A percentile compares a stretch with the other conserved stretches of the same genome.
Evolutionary conservation across 2,113 vertebrate species (phyloP).

Genomic region (Aramus guarauna): DNA sequence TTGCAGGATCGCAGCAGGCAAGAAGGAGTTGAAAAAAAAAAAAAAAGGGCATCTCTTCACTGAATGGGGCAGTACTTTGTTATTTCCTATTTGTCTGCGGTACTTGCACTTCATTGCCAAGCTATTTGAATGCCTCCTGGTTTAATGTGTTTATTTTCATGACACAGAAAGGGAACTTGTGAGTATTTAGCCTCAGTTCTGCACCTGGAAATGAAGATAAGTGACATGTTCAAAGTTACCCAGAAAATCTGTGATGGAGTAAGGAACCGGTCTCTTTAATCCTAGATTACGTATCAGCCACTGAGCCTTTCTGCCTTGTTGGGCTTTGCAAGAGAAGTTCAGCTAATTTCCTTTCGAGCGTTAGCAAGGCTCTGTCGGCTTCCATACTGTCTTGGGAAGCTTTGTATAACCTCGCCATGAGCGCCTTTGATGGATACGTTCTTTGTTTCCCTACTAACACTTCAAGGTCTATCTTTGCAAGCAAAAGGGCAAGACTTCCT

Average conservation of each 20-base stretch:
- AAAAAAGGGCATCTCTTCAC: not conserved
- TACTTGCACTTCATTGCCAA: slow-evolving; percentile 24
- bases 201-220: not conserved
- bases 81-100: slow-evolving; percentile 47
- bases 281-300: not conserved
- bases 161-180: slow-evolving; percentile 23
- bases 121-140: slow-evolving; percentile 14
- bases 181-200: slow-evolving; percentile 57
- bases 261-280: not conserved
- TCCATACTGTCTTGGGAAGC: not conserved
- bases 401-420: not conserved
- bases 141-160: slow-evolving; percentile 53
- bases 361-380: not conserved
- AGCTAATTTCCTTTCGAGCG: not conserved
- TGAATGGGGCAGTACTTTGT: slow-evolving; percentile 34
- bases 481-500: slow-evolving; percentile 52
- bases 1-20: slow-evolving; percentile 5
- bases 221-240: not conserved
- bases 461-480: slow-evolving; percentile 44
- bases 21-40: not conserved
- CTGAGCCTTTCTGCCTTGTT: not conserved
- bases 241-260: slow-evolving; percentile 31
- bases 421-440: slow-evolving; percentile 11
- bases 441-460: slow-evolving; percentile 22
- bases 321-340: not conserved